Percentiles rank a stretch among this genome's conserved stretches.
Conservation (phyloP, 2,113 vertebrate genomes). For the Polypterus bichir region DNA sequence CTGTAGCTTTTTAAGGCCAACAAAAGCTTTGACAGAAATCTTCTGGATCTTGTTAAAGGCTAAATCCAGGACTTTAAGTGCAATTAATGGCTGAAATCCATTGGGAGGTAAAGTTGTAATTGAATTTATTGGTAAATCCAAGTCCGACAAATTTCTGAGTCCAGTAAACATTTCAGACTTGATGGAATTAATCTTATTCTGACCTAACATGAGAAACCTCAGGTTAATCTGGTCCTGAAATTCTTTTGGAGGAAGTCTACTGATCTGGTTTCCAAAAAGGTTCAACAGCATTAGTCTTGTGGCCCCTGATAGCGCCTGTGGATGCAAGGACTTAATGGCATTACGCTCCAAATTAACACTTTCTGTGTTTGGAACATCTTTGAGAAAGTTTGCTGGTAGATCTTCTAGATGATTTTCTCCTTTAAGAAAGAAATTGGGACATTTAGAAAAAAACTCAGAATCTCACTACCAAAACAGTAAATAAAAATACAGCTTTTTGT, state of each 20-base stretch:
- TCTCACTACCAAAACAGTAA: not conserved
- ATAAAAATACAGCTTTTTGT: too few species aligned
- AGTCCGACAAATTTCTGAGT: conserved; percentile 50
- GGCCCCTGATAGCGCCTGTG: conserved; percentile 40
- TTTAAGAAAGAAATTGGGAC: conserved; percentile 18
- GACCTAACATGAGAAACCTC: conserved; percentile 55
- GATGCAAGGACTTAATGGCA: conserved; percentile 44
- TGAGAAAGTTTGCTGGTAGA: conserved; percentile 35
- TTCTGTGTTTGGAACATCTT: conserved; percentile 37
- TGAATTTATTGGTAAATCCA: conserved; percentile 46
- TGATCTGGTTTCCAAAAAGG: conserved; percentile 48
- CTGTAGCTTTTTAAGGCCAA: conserved; percentile 44
- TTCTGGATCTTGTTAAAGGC: conserved; percentile 47
- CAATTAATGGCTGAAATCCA: conserved; percentile 44
- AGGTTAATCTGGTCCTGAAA: conserved; percentile 54
- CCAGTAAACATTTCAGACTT: conserved; percentile 44
- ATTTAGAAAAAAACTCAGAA: not conserved
- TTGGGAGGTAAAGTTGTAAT: conserved; percentile 38
- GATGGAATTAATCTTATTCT: conserved; percentile 44
- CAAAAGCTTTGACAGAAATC: conserved; percentile 45
- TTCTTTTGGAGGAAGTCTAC: conserved; percentile 31
- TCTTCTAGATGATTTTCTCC: conserved; percentile 47
- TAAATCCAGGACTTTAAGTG: conserved; percentile 52
- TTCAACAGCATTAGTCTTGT: conserved; percentile 48
- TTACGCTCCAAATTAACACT: conserved; percentile 52